Conservation (phyloP, 2,888 invertebrate genomes). For the Seira ritae region DNA sequence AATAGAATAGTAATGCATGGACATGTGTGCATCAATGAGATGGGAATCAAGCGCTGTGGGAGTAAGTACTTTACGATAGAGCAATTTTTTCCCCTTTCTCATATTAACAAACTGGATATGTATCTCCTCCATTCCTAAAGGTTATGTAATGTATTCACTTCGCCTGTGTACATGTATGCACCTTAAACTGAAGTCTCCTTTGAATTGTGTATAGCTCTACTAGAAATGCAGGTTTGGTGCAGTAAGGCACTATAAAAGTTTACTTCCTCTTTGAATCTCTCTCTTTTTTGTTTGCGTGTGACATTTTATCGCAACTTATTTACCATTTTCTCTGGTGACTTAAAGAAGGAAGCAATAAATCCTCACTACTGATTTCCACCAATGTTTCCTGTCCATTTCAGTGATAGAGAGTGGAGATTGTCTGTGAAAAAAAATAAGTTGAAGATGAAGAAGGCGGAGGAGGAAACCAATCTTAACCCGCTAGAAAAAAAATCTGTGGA, state of each 20-base stretch:
- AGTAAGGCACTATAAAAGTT: slow-evolving; percentile 57
- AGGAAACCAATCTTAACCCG: slow-evolving; percentile 62
- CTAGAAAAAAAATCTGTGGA: slow-evolving; percentile 47
- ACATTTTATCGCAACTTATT: slow-evolving; percentile 65
- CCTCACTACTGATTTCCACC: slow-evolving; percentile 62
- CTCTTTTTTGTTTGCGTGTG: slow-evolving; percentile 58
- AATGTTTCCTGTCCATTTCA: slow-evolving; percentile 63
- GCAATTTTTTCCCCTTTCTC: neutral
- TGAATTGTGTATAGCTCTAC: too few relatives aligned
- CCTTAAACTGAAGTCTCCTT: too few relatives aligned
- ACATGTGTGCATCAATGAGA: neutral
- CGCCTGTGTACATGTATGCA: neutral
- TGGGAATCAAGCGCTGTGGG: neutral
- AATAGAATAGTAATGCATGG: neutral
- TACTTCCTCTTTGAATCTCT: slow-evolving; percentile 58
- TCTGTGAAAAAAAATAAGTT: slow-evolving; percentile 27
- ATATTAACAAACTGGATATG: neutral
- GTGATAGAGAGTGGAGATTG: slow-evolving; percentile 49
- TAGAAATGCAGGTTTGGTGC: too few relatives aligned
- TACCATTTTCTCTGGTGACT: slow-evolving; percentile 63
- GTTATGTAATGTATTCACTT: too few relatives aligned
- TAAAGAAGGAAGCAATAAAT: slow-evolving; percentile 63
- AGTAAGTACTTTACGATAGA: neutral
- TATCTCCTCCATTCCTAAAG: too few relatives aligned
- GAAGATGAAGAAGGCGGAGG: slow-evolving; percentile 51